Conservation (phyloP, 2,113 vertebrate genomes). For the Erythrocercus mccallii region DNA sequence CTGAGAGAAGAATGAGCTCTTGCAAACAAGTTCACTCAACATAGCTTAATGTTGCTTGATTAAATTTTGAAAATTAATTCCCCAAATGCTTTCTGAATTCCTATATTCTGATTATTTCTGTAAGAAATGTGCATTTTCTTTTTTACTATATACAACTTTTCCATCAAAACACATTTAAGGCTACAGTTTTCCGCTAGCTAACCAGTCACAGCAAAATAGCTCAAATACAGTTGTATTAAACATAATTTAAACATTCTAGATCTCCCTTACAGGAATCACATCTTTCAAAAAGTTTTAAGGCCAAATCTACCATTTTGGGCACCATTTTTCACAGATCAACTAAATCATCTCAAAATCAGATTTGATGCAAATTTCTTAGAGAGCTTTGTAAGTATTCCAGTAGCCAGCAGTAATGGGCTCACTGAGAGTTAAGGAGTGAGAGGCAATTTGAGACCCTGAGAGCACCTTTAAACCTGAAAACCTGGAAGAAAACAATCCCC, state of each 20-base stretch:
- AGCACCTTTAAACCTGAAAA: background rate
- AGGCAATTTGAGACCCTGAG: background rate
- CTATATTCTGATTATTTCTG: background rate
- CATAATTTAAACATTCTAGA: background rate
- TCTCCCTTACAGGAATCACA: background rate
- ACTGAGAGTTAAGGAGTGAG: background rate
- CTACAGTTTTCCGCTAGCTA: background rate
- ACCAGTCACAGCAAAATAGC: background rate
- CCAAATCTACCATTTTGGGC: background rate
- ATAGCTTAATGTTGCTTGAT: background rate
- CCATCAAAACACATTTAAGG: background rate
- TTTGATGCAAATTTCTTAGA: background rate
- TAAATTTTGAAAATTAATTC: background rate
- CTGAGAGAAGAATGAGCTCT: background rate
- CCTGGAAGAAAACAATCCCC: background rate
- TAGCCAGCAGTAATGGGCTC: background rate
- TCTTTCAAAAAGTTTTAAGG: background rate
- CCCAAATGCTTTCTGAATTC: background rate
- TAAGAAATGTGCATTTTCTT: background rate
- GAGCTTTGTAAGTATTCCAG: background rate
- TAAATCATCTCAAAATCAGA: background rate
- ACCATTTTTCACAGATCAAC: background rate
- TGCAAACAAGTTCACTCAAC: background rate
- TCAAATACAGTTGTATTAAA: background rate
- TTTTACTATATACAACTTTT: background rate